Percentiles rank a stretch among this genome's conserved stretches.
Evolutionary conservation across 2,888 invertebrate species (phyloP).

Genomic region (Adela reaumurella): DNA sequence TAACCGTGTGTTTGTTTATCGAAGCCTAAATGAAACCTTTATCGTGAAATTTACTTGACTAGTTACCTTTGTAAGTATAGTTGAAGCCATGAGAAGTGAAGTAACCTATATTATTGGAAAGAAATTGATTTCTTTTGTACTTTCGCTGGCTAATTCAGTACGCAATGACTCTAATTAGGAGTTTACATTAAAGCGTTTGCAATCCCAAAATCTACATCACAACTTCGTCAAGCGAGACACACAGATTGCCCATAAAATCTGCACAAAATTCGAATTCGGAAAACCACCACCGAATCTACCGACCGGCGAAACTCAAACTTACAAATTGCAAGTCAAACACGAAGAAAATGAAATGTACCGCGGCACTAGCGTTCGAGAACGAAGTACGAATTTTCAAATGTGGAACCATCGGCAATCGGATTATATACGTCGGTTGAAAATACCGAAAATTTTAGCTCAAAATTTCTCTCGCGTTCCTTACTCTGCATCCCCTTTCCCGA

Average conservation of each 20-base stretch:
- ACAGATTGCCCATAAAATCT: background rate
- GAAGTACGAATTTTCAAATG: constrained; percentile 46
- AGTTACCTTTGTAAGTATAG: no score
- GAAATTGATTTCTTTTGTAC: no score
- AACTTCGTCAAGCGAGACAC: no score
- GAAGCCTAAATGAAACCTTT: no score
- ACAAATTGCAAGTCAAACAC: background rate
- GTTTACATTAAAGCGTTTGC: no score
- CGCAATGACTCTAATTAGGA: no score
- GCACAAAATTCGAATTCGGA: background rate
- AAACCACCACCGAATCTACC: background rate
- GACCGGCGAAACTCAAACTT: background rate
- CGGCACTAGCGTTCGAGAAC: constrained; percentile 21
- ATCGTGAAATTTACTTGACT: no score
- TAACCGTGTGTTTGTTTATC: no score
- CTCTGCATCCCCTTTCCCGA: constrained; percentile 34
- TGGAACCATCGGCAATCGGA: constrained; percentile 52
- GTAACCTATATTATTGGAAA: no score
- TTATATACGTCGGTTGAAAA: constrained; percentile 54
- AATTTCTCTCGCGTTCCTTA: constrained; percentile 25
- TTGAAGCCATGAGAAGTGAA: no score
- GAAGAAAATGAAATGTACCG: background rate
- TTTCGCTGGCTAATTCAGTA: no score
- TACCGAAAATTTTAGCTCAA: constrained; percentile 46
- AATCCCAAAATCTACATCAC: no score